These are phyloP conservation scores for Sylvilagus floridanus DNA, from an alignment of 2,797 vertebrate genomes.

Conservation along the genomic window DNA sequence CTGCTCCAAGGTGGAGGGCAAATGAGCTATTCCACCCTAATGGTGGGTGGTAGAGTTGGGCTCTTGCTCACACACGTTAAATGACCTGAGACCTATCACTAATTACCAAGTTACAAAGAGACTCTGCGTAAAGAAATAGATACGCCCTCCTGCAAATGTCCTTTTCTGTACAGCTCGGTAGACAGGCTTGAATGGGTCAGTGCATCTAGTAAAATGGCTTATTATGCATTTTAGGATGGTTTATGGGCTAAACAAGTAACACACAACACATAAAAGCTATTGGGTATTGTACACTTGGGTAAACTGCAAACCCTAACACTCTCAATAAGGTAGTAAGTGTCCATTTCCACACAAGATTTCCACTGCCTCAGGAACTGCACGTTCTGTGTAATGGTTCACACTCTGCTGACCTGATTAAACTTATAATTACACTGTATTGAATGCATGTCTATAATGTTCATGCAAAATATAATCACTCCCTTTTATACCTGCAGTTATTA, in stretches of 20 bases:
- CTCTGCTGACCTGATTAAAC: slow-evolving; percentile 51
- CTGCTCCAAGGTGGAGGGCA: slow-evolving; percentile 42
- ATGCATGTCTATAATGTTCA: slow-evolving; percentile 38
- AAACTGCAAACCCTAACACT: slow-evolving; percentile 41
- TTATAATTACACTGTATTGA: slow-evolving; percentile 66
- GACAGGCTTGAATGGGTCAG: background rate
- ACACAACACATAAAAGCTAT: slow-evolving; percentile 10
- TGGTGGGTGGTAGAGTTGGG: background rate
- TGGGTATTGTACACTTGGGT: slow-evolving; percentile 41
- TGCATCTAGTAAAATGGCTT: background rate
- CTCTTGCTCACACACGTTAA: slow-evolving; percentile 62
- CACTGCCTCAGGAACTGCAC: slow-evolving; percentile 23
- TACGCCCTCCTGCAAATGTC: background rate
- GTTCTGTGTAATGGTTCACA: slow-evolving; percentile 32
- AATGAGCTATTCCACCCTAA: slow-evolving; percentile 36
- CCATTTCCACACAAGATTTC: slow-evolving; percentile 21
- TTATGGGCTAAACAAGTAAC: slow-evolving; percentile 35
- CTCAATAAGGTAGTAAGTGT: slow-evolving; percentile 46
- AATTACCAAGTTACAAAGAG: slow-evolving; percentile 70
- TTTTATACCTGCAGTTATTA: background rate
- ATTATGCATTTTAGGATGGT: slow-evolving; percentile 36
- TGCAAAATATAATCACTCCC: background rate
- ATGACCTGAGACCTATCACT: slow-evolving; percentile 63
- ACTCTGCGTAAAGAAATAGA: slow-evolving; percentile 21
- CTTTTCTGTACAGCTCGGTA: slow-evolving; percentile 38